Evolutionary conservation across 2,797 vertebrate species (phyloP), one percentile per base, ranked within the genome.

Genomic region (Onychomys leucogaster): DNA sequence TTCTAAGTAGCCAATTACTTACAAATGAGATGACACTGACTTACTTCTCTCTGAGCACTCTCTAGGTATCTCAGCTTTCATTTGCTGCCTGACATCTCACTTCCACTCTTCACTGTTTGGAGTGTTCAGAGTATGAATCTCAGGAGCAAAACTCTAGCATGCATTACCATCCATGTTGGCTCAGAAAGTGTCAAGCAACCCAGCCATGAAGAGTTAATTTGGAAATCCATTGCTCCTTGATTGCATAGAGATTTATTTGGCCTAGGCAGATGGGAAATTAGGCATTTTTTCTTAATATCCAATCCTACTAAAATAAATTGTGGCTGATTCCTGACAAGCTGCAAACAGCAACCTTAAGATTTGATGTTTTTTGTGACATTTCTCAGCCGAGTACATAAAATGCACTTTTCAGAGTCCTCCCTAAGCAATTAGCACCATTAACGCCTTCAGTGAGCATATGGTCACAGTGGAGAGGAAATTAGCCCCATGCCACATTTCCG

Each of bases 381-480:
- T 97, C 80, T 92, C 81, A 90, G 69, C 37, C 67, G 65, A 82
- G 55, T 67, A 43, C 23, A 78, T 89, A 94, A 94, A 93, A 82
- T 32, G 76, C 34, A 94, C 76, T 95, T 94, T 37, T 12, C 73
- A 80, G 92, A 96, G 43, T 59, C 2, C 0, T 95, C 94, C 96
- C 94, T 1, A 32, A 92, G 81, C 94, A 97, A 97, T 98, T 96
- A 97, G 95, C 25, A 32, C 49, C 93, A 95, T 96, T 98, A 97
- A 91, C 0, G 32, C 81, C 92, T 97, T 96, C 92, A 85, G 86
- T 46, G 67, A 96, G 83, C 96, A 96, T 96, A 97, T 95, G 96
- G 96, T 97, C 96, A 96, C 96, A 97, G 95, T 81, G 91, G 97
- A 97, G 57, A 95, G 89, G 83, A 97, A 98, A 97, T 97, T 95